Conservation (phyloP, 2,797 vertebrate genomes). For the Hippopotamyrus pictus region DNA sequence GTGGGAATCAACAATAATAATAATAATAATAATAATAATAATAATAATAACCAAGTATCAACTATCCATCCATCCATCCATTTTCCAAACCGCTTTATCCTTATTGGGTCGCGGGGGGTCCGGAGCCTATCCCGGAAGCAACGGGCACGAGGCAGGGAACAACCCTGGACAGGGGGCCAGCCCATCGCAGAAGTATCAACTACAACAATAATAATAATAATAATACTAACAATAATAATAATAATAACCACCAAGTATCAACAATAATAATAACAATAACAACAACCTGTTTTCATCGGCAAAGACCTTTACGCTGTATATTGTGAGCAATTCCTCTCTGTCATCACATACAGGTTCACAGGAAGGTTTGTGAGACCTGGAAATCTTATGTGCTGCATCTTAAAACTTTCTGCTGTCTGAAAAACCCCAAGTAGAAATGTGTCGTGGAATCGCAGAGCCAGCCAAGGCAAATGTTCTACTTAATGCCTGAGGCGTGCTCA, state of each 20-base stretch:
- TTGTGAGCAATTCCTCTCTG: not conserved
- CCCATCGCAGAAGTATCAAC: no score
- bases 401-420: not conserved
- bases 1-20: not conserved
- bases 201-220: not conserved
- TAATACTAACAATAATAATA: not conserved
- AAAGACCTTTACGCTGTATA: not conserved
- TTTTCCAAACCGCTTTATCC: no score
- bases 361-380: not conserved
- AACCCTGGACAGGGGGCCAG: no score
- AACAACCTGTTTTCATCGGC: not conserved
- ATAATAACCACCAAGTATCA: not conserved
- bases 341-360: not conserved
- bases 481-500: not conserved
- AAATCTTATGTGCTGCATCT: not conserved
- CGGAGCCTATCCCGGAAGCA: no score
- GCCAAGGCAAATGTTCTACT: not conserved
- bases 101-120: no score
- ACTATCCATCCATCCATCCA: no score
- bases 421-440: not conserved
- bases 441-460: not conserved
- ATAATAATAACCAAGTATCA: not conserved
- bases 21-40: not conserved
- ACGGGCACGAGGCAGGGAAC: no score
- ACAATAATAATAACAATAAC: not conserved